Conservation (phyloP, 2,888 invertebrate genomes). For the Sisyra nigra region DNA sequence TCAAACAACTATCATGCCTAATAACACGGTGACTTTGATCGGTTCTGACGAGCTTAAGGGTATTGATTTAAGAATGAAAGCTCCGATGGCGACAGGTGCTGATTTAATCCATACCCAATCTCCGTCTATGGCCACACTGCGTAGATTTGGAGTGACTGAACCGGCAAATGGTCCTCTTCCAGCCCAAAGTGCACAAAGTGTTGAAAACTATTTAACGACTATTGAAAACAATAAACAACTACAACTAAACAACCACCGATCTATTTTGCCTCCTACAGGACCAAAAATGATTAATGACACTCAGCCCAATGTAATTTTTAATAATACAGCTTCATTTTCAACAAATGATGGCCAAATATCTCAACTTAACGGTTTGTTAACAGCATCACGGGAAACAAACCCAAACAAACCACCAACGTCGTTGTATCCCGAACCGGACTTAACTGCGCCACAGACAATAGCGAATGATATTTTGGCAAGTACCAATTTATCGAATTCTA, state of each 20-base stretch:
- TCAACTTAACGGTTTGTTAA: not conserved
- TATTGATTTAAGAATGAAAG: conserved; percentile 55
- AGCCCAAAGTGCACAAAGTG: conserved; percentile 39
- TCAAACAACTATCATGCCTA: not conserved
- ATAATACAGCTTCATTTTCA: not conserved
- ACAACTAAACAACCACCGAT: conserved; percentile 7
- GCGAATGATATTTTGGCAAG: conserved; percentile 7
- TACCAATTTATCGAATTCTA: conserved; percentile 7
- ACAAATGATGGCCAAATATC: not conserved
- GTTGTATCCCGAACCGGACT: not conserved
- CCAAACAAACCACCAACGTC: not conserved
- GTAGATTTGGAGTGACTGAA: conserved; percentile 31
- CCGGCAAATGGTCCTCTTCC: conserved; percentile 30
- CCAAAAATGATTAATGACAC: conserved; percentile 14
- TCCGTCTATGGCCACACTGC: conserved; percentile 34
- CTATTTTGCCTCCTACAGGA: conserved; percentile 7
- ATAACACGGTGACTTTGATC: not conserved
- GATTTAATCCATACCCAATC: conserved; percentile 33
- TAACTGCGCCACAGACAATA: conserved; percentile 5
- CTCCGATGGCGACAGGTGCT: conserved; percentile 29
- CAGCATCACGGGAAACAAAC: not conserved
- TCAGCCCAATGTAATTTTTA: no score
- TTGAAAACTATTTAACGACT: conserved; percentile 38
- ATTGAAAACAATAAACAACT: conserved; percentile 27
- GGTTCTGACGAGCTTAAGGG: conserved; percentile 31